phyloP scores from a whole-genome alignment of 2,888 invertebrate species.

The Barypeithes pellucidus region DNA sequence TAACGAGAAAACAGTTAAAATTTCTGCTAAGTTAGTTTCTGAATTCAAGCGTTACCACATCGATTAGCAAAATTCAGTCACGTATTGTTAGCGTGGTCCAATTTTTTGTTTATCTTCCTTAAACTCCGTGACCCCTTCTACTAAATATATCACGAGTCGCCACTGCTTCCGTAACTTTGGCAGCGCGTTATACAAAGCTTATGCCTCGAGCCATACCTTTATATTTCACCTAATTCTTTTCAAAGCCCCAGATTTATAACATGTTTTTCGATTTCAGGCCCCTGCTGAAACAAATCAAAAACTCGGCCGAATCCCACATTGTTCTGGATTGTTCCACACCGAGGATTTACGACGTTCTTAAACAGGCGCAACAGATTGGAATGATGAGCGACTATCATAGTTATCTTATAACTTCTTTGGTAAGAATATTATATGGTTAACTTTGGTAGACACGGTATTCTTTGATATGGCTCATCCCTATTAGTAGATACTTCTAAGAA shows the following conservation, averaged over 20 bases:
- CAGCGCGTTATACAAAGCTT: background rate
- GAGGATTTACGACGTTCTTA: slow-evolving; percentile 87
- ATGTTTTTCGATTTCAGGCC: slow-evolving; percentile 75
- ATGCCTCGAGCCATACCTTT: background rate
- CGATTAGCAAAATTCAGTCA: too few relatives aligned
- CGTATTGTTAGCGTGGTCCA: too few relatives aligned
- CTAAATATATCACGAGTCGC: too few relatives aligned
- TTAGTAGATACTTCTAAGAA: too few relatives aligned
- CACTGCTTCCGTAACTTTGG: background rate
- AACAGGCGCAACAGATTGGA: slow-evolving; percentile 96
- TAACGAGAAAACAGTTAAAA: too few relatives aligned
- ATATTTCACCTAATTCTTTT: background rate
- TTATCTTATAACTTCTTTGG: slow-evolving; percentile 93
- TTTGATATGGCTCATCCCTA: too few relatives aligned
- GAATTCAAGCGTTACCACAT: too few relatives aligned
- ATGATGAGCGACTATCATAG: slow-evolving; percentile 98
- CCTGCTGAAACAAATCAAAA: slow-evolving; percentile 91
- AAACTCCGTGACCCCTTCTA: too few relatives aligned
- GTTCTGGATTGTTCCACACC: slow-evolving; percentile 92
- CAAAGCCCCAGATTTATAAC: background rate
- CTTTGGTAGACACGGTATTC: too few relatives aligned
- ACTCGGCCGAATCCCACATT: slow-evolving; percentile 92
- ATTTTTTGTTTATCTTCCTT: too few relatives aligned
- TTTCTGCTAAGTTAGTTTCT: too few relatives aligned
- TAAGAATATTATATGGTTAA: too few relatives aligned